These are phyloP conservation scores for Acleris holmiana DNA, from an alignment of 2,888 invertebrate species.

Conservation along the genomic window DNA sequence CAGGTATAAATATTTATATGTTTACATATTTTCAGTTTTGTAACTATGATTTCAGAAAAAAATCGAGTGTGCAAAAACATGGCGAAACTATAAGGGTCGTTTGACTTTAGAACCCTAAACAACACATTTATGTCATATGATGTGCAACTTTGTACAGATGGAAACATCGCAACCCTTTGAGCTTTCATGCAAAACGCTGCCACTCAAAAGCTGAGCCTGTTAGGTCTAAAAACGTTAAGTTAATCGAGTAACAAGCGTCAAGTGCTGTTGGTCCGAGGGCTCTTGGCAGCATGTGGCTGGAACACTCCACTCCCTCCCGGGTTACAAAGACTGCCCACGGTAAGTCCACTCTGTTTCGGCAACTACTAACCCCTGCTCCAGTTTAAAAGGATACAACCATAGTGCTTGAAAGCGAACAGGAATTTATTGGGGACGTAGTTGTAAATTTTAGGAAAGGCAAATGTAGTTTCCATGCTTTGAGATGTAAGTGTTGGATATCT, in stretches of 20 bases:
- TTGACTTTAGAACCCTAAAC: no score
- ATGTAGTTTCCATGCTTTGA: no score
- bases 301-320: conserved; percentile 42
- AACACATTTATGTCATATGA: neutral
- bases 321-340: conserved; percentile 35
- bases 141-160: neutral
- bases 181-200: neutral
- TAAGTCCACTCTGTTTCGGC: conserved; percentile 40
- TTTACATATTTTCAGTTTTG: no score
- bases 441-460: no score
- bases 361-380: conserved; percentile 47
- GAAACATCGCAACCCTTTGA: conserved; percentile 6
- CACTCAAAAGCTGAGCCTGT: conserved; percentile 12
- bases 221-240: conserved; percentile 38
- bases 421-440: neutral
- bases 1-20: no score
- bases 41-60: no score
- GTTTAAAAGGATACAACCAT: conserved; percentile 41
- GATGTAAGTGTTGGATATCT: no score
- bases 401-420: neutral
- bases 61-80: no score
- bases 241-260: conserved; percentile 52
- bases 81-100: no score
- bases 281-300: conserved; percentile 45
- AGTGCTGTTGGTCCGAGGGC: conserved; percentile 43